These are phyloP conservation scores for Calliphora vicina DNA, from an alignment of 1,140 invertebrate species.

Conservation along the genomic window DNA sequence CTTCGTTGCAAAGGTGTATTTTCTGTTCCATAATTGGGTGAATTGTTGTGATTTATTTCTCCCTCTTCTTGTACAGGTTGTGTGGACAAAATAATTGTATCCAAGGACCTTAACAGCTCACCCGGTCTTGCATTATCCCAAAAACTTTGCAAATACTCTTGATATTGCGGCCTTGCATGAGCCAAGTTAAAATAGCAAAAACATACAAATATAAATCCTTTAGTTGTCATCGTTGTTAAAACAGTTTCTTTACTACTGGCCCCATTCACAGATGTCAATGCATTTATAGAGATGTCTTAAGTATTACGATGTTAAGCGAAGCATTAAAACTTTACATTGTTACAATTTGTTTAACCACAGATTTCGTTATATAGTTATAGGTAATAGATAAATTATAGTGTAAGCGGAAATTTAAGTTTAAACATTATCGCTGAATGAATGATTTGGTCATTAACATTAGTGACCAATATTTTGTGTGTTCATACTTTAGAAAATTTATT, in stretches of 20 bases:
- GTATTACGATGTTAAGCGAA: slow-evolving; percentile 4
- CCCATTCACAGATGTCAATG: slow-evolving; percentile 11
- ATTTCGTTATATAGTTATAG: not conserved
- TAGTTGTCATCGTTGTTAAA: not conserved
- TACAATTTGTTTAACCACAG: not conserved
- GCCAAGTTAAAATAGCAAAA: not conserved
- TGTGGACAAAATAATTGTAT: not conserved
- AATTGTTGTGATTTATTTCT: not conserved
- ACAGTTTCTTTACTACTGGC: not conserved
- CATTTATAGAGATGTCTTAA: not conserved
- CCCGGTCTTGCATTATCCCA: slow-evolving; percentile 34
- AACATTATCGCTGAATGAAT: not conserved
- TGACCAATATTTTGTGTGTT: no score
- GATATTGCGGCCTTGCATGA: not conserved
- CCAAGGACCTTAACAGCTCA: slow-evolving; percentile 21
- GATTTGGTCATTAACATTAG: not conserved
- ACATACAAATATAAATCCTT: not conserved
- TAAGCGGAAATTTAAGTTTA: not conserved
- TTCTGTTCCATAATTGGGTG: not conserved
- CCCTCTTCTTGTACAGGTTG: not conserved
- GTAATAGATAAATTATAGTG: not conserved
- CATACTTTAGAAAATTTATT: no score
- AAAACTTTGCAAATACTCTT: not conserved
- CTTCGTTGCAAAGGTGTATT: not conserved
- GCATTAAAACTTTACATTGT: not conserved